Evolutionary conservation across 1,140 invertebrate species (phyloP), one percentile per base, ranked within the genome.

Genomic region (Anastrepha obliqua): DNA sequence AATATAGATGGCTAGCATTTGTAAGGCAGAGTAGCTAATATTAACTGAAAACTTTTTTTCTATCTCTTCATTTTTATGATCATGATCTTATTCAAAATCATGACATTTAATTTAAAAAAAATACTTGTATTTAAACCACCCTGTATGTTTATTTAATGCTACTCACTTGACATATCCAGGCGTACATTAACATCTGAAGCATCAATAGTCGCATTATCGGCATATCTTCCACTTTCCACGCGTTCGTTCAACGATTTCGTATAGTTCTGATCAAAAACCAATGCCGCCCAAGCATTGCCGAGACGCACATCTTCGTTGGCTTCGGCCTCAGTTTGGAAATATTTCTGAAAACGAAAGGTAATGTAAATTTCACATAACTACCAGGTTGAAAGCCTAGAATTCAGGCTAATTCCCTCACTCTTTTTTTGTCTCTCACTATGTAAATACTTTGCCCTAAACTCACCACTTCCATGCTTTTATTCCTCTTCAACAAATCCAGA

Each of bases 131-230:
- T 29, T 29, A 29, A 29, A 1, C 29, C 29, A 29, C 29, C 29
- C 29, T 29, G 1, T 29, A 29, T 29, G 29, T 29, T 0, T 29
- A 29, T 29, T 29, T 2, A 55, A 55, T 55, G 11, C 6, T n/a
- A 81, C 96, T 96, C 94, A 98, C 98, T 97, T 59, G 98, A 98
- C 95, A 98, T 97, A 91, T 99, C 98, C 93, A 98, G 95, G 90
- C 96, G 95, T 1, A 98, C 95, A 81, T 95, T 93, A 85, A 99
- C 95, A 51, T 97, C 96, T 5, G 97, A 96, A 87, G 95, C 95
- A 39, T 95, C 94, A 20, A 98, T 93, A 2, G 96, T 97, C 89
- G 95, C 95, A 47, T 96, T 94, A 78, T 96, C 95, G 0, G 95
- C 95, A 89, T 96, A 95, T 86, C 95, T 95, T 0, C 96, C 96